Evolutionary conservation across 1,140 invertebrate species (phyloP).

Genomic region (Pomacea maculata): DNA sequence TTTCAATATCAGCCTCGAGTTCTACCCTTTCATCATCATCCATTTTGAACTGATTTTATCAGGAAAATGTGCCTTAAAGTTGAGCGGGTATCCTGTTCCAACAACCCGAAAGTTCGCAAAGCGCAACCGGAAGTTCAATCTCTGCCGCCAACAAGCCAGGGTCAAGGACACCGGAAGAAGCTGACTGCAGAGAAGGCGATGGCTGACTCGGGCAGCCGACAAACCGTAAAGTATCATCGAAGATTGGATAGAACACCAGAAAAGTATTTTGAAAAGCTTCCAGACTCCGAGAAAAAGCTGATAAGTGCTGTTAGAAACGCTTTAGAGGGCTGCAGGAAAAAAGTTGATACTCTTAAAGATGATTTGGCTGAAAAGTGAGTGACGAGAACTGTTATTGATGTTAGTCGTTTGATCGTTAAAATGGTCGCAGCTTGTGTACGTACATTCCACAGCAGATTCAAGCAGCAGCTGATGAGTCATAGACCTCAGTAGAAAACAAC

Average conservation of each 20-base stretch:
- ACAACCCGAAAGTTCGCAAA: too few relatives aligned
- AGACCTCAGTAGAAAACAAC: too few relatives aligned
- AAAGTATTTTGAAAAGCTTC: slow-evolving; percentile 29
- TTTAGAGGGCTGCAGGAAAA: slow-evolving; percentile 27
- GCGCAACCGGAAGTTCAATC: too few relatives aligned
- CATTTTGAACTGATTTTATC: too few relatives aligned
- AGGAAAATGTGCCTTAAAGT: too few relatives aligned
- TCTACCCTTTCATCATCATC: slow-evolving; percentile 6
- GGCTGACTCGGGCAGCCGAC: slow-evolving; percentile 3
- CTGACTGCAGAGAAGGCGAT: slow-evolving; percentile 18
- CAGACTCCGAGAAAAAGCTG: slow-evolving; percentile 30
- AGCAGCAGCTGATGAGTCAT: too few relatives aligned
- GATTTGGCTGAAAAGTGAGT: slow-evolving; percentile 23
- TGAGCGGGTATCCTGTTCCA: too few relatives aligned
- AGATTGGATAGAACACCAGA: slow-evolving; percentile 36
- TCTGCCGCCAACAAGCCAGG: too few relatives aligned
- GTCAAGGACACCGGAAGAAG: not conserved
- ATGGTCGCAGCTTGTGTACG: slow-evolving; percentile 9
- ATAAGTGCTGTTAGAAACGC: slow-evolving; percentile 25
- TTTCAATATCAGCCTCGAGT: slow-evolving; percentile 21
- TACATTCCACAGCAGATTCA: too few relatives aligned
- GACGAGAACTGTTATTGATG: not conserved
- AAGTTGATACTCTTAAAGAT: slow-evolving; percentile 30
- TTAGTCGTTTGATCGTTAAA: not conserved
- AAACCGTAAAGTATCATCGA: slow-evolving; percentile 24